Percentiles rank a stretch among this genome's conserved stretches.
phyloP scores from a whole-genome alignment of 2,888 invertebrate species.

The Volucella inflata region DNA sequence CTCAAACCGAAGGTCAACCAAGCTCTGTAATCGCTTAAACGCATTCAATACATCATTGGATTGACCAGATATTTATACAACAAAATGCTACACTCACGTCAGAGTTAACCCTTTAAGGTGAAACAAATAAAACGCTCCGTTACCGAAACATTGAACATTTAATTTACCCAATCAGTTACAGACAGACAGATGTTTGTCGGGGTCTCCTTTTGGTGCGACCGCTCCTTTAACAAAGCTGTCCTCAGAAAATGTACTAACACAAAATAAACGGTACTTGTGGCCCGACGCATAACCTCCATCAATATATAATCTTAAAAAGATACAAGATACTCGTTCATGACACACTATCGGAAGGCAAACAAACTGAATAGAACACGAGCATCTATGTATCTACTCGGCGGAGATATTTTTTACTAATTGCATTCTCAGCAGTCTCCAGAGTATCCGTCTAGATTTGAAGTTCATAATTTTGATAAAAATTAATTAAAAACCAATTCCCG shows the following conservation, averaged over 20 bases:
- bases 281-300: conserved; percentile 18
- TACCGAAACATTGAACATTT: conserved; percentile 48
- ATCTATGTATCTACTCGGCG: conserved; percentile 16
- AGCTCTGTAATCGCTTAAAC: conserved; percentile 8
- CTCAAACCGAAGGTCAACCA: conserved; percentile 20
- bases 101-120: conserved; percentile 45
- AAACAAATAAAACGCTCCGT: conserved; percentile 39
- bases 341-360: neutral
- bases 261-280: conserved; percentile 11
- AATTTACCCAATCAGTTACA: conserved; percentile 47
- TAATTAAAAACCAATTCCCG: conserved; percentile 69
- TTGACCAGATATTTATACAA: conserved; percentile 27
- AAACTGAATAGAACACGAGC: conserved; percentile 5
- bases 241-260: neutral
- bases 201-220: conserved; percentile 10
- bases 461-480: conserved; percentile 47
- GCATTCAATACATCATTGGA: conserved; percentile 38
- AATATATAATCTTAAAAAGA: conserved; percentile 14
- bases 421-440: conserved; percentile 37
- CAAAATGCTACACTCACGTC: conserved; percentile 4
- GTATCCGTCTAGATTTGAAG: conserved; percentile 6
- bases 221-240: neutral
- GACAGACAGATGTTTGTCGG: conserved; percentile 7
- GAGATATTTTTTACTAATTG: conserved; percentile 55
- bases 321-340: conserved; percentile 17